A percentile compares a stretch with the other conserved stretches of the same genome.
phyloP scores from a whole-genome alignment of 1,140 invertebrate species.

The Chrysoperla carnea region DNA sequence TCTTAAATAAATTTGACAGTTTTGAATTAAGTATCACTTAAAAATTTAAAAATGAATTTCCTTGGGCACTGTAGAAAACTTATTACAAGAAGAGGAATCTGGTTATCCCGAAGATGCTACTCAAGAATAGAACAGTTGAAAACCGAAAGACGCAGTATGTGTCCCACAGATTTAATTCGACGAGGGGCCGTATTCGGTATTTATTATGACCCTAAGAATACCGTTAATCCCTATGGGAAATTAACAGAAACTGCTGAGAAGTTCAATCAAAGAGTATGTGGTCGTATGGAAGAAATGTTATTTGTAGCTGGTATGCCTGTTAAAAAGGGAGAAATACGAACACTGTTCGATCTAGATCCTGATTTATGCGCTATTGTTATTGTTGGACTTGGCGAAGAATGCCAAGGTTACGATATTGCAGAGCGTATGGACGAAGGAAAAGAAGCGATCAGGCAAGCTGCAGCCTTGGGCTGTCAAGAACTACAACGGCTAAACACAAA shows the following conservation, averaged over 20 bases:
- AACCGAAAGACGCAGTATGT: too few relatives aligned
- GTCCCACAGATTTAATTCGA: too few relatives aligned
- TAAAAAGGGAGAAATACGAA: conserved; percentile 30
- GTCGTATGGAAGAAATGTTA: conserved; percentile 13
- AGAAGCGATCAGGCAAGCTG: conserved; percentile 39
- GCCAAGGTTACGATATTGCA: conserved; percentile 35
- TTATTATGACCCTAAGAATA: too few relatives aligned
- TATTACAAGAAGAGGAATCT: too few relatives aligned
- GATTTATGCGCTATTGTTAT: conserved; percentile 43
- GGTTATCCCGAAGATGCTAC: too few relatives aligned
- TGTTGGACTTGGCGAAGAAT: conserved; percentile 46
- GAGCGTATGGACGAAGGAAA: conserved; percentile 52
- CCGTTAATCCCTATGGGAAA: conserved; percentile 9
- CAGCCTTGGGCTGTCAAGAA: conserved; percentile 31
- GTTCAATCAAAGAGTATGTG: conserved; percentile 26
- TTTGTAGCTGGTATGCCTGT: conserved; percentile 19
- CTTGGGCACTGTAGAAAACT: too few relatives aligned
- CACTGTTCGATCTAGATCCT: conserved; percentile 41
- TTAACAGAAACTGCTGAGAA: conserved; percentile 33
- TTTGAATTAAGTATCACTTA: too few relatives aligned
- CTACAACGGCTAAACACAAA: conserved; percentile 34
- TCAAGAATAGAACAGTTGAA: too few relatives aligned
- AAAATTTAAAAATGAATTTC: too few relatives aligned
- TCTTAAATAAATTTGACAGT: too few relatives aligned
- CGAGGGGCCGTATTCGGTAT: too few relatives aligned